These are phyloP conservation scores for Cirrhinus mrigala DNA, from an alignment of 2,797 vertebrate species.

Conservation along the genomic window DNA sequence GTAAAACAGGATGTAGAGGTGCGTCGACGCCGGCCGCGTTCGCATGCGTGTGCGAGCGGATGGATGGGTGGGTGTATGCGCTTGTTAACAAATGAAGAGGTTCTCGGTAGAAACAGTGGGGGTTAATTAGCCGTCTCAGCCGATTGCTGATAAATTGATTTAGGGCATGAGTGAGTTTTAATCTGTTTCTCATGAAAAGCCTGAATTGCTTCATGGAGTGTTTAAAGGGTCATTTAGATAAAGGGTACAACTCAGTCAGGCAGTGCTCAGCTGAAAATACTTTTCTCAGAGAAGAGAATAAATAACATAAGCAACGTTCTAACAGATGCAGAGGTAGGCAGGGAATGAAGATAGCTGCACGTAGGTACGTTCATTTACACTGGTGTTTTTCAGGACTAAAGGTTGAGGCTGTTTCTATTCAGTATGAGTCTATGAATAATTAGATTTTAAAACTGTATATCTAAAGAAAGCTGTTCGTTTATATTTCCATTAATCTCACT, in stretches of 20 bases:
- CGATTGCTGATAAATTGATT: conserved; percentile 58
- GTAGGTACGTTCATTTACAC: neutral
- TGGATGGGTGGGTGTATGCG: conserved; percentile 24
- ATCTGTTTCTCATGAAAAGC: conserved; percentile 55
- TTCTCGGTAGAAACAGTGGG: conserved; percentile 42
- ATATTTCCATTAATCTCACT: neutral
- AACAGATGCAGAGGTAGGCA: neutral
- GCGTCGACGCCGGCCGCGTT: neutral
- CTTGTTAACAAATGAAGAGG: conserved; percentile 54
- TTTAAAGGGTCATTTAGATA: conserved; percentile 57
- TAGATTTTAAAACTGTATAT: neutral
- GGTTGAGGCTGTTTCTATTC: neutral
- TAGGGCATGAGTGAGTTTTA: conserved; percentile 58
- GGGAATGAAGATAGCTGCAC: neutral
- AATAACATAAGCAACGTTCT: conserved; percentile 25
- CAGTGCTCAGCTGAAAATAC: conserved; percentile 9
- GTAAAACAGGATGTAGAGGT: conserved; percentile 4
- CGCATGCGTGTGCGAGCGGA: neutral
- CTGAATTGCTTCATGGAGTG: conserved; percentile 47
- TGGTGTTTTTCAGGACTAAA: neutral
- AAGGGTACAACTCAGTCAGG: conserved; percentile 49
- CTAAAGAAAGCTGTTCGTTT: conserved; percentile 2
- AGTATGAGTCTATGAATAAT: neutral
- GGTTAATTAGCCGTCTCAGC: conserved; percentile 52
- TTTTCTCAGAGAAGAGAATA: conserved; percentile 21